Percentiles rank a stretch among this genome's conserved stretches.
These are phyloP conservation scores for Pyrgus malvae DNA, from an alignment of 2,888 invertebrate species.

Conservation along the genomic window DNA sequence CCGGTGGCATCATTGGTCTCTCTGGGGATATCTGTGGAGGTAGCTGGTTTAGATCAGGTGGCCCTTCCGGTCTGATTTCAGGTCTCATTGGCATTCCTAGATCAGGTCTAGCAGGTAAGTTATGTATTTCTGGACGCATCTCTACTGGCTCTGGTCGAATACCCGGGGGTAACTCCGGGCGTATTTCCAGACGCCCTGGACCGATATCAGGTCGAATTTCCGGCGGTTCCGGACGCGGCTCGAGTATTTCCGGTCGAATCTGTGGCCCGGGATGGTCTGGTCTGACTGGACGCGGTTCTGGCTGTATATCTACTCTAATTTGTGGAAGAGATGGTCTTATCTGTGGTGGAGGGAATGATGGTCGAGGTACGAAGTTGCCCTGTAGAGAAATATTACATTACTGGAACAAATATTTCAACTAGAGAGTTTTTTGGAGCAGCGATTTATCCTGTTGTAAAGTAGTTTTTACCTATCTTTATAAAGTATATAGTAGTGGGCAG, in stretches of 20 bases:
- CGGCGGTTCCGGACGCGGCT: slow-evolving; percentile 26
- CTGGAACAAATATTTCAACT: too few relatives aligned
- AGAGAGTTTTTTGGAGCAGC: too few relatives aligned
- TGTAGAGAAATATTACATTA: slow-evolving; percentile 33
- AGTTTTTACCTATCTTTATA: too few relatives aligned
- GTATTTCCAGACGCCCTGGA: slow-evolving; percentile 25
- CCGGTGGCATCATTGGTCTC: slow-evolving; percentile 41
- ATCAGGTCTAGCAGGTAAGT: slow-evolving; percentile 1
- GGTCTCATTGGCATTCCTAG: not conserved
- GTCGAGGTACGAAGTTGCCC: slow-evolving; percentile 59
- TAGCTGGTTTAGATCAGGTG: slow-evolving; percentile 29
- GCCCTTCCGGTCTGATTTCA: slow-evolving; percentile 14
- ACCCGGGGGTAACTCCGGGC: slow-evolving; percentile 35
- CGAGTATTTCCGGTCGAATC: slow-evolving; percentile 32
- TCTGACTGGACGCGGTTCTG: slow-evolving; percentile 29
- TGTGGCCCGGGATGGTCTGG: slow-evolving; percentile 25
- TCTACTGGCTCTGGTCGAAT: slow-evolving; percentile 32
- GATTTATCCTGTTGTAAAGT: too few relatives aligned
- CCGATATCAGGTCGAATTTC: slow-evolving; percentile 30
- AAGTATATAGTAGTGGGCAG: too few relatives aligned
- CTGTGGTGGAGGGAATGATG: slow-evolving; percentile 54
- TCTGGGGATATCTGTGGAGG: slow-evolving; percentile 50
- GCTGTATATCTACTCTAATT: slow-evolving; percentile 35
- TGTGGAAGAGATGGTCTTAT: slow-evolving; percentile 37
- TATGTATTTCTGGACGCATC: slow-evolving; percentile 27